Evolutionary conservation across 1,140 invertebrate genomes (phyloP).

Genomic region (Aphidius gifuensis): DNA sequence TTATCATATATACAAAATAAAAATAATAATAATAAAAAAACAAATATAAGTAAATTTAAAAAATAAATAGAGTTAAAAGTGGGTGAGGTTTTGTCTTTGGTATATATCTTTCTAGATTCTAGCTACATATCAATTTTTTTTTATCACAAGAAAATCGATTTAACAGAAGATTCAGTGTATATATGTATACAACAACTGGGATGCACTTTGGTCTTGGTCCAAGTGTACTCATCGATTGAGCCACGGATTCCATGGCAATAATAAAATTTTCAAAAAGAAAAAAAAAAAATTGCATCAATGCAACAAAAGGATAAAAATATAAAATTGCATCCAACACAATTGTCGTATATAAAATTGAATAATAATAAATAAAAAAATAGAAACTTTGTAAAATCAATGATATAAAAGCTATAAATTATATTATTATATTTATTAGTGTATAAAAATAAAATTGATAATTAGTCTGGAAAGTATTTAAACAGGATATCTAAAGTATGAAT

Average conservation of each 20-base stretch:
- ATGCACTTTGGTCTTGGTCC: slow-evolving; percentile 22
- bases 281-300: not conserved
- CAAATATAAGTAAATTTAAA: not conserved
- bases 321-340: not conserved
- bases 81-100: not conserved
- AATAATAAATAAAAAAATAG: slow-evolving; percentile 5
- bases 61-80: slow-evolving; percentile 6
- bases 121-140: not conserved
- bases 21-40: not conserved
- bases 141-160: slow-evolving; percentile 20
- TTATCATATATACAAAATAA: too few relatives aligned
- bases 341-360: not conserved
- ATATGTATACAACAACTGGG: not conserved
- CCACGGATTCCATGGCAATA: not conserved
- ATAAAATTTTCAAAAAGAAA: not conserved
- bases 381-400: not conserved
- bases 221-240: slow-evolving; percentile 22
- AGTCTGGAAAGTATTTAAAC: too few relatives aligned
- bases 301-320: not conserved
- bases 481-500: too few relatives aligned
- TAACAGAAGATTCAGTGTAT: slow-evolving; percentile 3
- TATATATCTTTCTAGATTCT: too few relatives aligned
- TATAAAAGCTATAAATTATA: too few relatives aligned
- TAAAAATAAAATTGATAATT: too few relatives aligned
- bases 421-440: too few relatives aligned